Base-by-base conservation (phyloP, 2,888 invertebrate species). In the Gasteruption jaculator region DNA sequence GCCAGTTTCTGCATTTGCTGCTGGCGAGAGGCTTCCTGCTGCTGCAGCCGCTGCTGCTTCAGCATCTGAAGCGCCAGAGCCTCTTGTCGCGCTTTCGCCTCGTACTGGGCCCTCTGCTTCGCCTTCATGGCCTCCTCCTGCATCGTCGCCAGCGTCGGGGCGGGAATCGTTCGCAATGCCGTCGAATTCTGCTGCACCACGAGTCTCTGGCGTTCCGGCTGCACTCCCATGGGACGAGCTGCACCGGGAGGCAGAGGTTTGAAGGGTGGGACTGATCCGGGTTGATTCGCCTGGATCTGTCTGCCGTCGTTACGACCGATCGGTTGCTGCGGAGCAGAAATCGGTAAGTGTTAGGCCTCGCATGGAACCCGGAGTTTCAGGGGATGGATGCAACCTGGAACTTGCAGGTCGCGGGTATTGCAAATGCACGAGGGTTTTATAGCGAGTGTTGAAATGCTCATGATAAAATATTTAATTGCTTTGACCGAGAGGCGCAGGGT, bases 181-280 rank as follows among this genome's bases (percentile, higher is more conserved):
- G 66, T 65, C 15, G 57, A 55, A 41, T 69, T 69, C 12, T 66
- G 64, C 37, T 69, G 71, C 2, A 71, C 65, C 1, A 67, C 55
- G 20, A 68, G 48, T 40, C 59, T 58, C 43, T 69, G 66, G 14
- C 57, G 63, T 47, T 68, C 81, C 21, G 83, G 81, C 35, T 87
- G 86, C 49, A 88, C 78, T 0, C 86, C 86, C 65, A 79, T 83
- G 3, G 70, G 70, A 8, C 70, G 56, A 4, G 54, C 45, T 4
- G 49, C 57, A 3, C 67, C 81, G 16, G 83, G 79, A 29, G 88
- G 86, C 49, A 89, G 75, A 0, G 89, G 89, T 61, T 79, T 85
- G 71, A 90, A 90, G 0, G 86, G 82, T 21, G 90, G 90, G 6
- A 90, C 80, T n/a, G n/a, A n/a, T n/a, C n/a, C n/a, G n/a, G n/a